These are phyloP conservation scores for Australoheros facetus DNA, from an alignment of 2,797 vertebrate species.

Conservation along the genomic window DNA sequence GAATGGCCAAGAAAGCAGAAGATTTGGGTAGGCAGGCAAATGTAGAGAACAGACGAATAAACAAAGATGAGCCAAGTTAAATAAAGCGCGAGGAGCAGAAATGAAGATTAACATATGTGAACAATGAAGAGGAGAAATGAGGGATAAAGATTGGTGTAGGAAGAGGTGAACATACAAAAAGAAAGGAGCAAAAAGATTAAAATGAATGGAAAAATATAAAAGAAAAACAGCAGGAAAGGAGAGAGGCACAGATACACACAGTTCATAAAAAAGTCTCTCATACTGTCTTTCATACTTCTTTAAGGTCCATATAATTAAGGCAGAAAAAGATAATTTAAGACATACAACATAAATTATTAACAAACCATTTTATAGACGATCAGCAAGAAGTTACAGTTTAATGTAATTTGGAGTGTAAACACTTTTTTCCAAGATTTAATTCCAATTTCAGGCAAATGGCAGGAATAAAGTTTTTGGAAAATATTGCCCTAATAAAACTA, in stretches of 20 bases:
- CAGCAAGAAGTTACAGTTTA: background rate
- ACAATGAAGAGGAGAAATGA: background rate
- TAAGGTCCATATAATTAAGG: background rate
- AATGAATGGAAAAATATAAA: slow-evolving; percentile 1
- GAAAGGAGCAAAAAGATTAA: slow-evolving; percentile 13
- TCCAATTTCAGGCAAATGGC: background rate
- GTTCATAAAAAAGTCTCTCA: slow-evolving; percentile 54
- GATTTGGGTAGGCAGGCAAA: slow-evolving; percentile 4
- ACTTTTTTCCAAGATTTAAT: background rate
- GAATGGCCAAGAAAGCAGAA: background rate
- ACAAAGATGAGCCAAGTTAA: background rate
- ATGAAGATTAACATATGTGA: background rate
- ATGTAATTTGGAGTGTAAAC: background rate
- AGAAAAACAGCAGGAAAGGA: slow-evolving; percentile 16
- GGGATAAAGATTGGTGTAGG: background rate
- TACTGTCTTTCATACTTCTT: slow-evolving; percentile 52
- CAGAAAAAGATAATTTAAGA: slow-evolving; percentile 15
- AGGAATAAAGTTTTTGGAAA: background rate
- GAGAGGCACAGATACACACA: slow-evolving; percentile 53
- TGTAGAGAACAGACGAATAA: background rate
- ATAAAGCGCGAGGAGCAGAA: background rate
- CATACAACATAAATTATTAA: background rate
- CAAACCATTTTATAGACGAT: background rate
- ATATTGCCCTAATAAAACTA: background rate
- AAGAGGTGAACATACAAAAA: background rate